Evolutionary conservation across 2,113 vertebrate species (phyloP).

Genomic region (Symphodus melops): DNA sequence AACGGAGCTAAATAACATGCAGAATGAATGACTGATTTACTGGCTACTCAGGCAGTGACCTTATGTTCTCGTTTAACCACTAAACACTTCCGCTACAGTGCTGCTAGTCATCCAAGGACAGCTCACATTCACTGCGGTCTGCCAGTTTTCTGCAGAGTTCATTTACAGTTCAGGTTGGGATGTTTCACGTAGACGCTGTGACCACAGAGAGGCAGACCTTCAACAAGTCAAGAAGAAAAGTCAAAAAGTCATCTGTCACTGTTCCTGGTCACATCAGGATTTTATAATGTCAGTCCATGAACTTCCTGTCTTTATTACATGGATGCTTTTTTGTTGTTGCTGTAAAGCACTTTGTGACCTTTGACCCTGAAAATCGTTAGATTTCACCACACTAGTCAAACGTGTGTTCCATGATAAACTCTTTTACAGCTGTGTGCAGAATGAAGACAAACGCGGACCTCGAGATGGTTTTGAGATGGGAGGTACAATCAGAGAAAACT

Average conservation of each 20-base stretch:
- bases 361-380: too few species aligned
- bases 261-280: too few species aligned
- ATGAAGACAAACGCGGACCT: neutral
- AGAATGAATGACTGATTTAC: constrained; percentile 20
- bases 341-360: too few species aligned
- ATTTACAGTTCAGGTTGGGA: neutral
- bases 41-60: neutral
- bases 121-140: constrained; percentile 2
- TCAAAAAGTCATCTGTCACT: too few species aligned
- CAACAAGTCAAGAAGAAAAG: too few species aligned
- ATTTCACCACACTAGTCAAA: too few species aligned
- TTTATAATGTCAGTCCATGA: too few species aligned
- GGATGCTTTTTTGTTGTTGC: too few species aligned
- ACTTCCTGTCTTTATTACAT: too few species aligned
- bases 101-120: neutral
- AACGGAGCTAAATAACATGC: neutral
- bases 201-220: constrained; percentile 27
- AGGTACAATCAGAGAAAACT: neutral
- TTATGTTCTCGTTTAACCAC: constrained; percentile 7
- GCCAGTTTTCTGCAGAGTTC: constrained; percentile 6
- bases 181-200: constrained; percentile 1
- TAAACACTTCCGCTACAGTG: neutral
- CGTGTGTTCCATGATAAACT: neutral
- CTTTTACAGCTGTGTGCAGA: neutral
- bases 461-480: too few species aligned